These are phyloP conservation scores for Zenarchopterus dispar DNA, from an alignment of 2,797 vertebrate species.

Conservation along the genomic window DNA sequence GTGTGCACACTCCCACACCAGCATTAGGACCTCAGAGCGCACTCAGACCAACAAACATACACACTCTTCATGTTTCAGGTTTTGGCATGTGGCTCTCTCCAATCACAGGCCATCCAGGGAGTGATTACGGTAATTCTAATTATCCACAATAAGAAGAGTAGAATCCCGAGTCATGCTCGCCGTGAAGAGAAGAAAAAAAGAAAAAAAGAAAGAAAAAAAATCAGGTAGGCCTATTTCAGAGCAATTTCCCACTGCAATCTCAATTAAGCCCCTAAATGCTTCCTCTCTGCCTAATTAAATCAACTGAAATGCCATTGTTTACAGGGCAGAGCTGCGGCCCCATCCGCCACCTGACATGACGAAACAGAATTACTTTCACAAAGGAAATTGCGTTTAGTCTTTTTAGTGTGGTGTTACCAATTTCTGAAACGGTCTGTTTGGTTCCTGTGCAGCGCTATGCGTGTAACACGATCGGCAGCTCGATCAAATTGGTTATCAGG, in stretches of 20 bases:
- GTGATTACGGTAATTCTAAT: constrained; percentile 83
- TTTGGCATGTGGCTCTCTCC: constrained; percentile 59
- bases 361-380: constrained; percentile 70
- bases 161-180: constrained; percentile 79
- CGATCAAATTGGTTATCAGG: constrained; percentile 97
- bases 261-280: constrained; percentile 96
- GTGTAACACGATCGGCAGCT: constrained; percentile 94
- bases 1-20: constrained; percentile 23
- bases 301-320: constrained; percentile 94
- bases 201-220: constrained; percentile 52
- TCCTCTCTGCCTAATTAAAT: constrained; percentile 95
- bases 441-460: constrained; percentile 25
- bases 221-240: constrained; percentile 81
- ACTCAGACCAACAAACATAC: constrained; percentile 26
- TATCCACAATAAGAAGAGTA: constrained; percentile 79
- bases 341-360: constrained; percentile 77
- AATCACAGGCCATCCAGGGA: constrained; percentile 79
- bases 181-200: constrained; percentile 55
- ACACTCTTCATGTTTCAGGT: constrained; percentile 60
- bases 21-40: constrained; percentile 16
- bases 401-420: constrained; percentile 84
- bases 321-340: constrained; percentile 81
- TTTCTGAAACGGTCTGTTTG: constrained; percentile 69
- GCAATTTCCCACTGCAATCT: constrained; percentile 94
- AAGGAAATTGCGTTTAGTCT: constrained; percentile 78